Percentiles rank a stretch among this genome's conserved stretches.
These are phyloP conservation scores for Clusia tigrina DNA, from an alignment of 2,888 invertebrate genomes.

Conservation along the genomic window DNA sequence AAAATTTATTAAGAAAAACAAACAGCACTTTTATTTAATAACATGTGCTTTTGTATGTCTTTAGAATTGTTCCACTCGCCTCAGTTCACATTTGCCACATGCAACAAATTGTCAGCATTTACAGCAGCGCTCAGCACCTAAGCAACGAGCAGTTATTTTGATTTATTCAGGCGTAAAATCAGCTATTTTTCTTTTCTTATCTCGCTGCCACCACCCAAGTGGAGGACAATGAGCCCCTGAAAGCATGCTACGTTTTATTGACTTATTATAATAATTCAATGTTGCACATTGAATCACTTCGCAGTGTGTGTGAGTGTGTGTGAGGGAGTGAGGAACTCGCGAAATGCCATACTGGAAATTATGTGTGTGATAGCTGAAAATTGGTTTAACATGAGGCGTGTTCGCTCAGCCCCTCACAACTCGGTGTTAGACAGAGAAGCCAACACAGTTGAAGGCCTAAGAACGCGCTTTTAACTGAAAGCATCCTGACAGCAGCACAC, in stretches of 20 bases:
- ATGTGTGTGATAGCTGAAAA: constrained; percentile 52
- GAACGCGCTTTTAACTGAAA: not conserved
- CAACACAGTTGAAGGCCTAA: not conserved
- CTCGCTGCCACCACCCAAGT: not conserved
- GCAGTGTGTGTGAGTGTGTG: constrained; percentile 16
- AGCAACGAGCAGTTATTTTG: constrained; percentile 31
- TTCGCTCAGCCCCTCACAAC: no score
- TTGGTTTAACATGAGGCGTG: constrained; percentile 44
- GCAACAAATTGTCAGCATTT: no score
- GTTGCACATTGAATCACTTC: constrained; percentile 14
- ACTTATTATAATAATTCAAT: not conserved
- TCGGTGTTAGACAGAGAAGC: no score
- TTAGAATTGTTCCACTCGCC: no score
- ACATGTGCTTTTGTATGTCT: no score
- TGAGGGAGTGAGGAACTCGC: no score
- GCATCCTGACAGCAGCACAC: not conserved
- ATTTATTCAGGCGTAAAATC: constrained; percentile 33
- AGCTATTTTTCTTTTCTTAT: constrained; percentile 13
- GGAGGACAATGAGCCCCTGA: not conserved
- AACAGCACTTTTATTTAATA: no score
- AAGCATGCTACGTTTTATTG: not conserved
- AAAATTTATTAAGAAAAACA: no score
- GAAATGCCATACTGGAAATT: constrained; percentile 6
- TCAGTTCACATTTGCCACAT: no score
- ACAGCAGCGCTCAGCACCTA: no score